Percentiles rank a stretch among this genome's conserved stretches.
These are phyloP conservation scores for Clepsis dumicolana DNA, from an alignment of 2,888 invertebrate genomes.

Conservation along the genomic window DNA sequence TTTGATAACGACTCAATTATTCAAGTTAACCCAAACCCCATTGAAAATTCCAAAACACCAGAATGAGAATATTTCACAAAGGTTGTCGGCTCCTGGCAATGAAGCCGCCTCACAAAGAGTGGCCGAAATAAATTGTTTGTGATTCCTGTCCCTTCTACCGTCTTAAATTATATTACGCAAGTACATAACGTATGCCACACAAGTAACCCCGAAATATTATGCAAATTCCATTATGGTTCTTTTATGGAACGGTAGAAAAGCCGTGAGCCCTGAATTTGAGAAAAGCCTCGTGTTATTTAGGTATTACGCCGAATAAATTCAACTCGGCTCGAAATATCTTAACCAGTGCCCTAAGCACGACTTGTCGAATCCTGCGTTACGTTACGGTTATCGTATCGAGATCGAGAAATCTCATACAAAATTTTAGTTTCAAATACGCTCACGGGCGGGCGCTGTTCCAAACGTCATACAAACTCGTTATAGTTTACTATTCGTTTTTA, in stretches of 20 bases:
- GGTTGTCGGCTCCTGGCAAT: constrained; percentile 22
- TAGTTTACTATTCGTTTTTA: too few species aligned
- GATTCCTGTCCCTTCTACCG: constrained; percentile 31
- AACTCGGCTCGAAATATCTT: neutral
- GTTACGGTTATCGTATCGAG: too few species aligned
- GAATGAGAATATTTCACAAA: constrained; percentile 35
- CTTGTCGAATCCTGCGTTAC: too few species aligned
- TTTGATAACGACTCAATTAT: constrained; percentile 26
- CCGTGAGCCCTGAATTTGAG: constrained; percentile 13
- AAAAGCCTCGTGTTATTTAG: neutral
- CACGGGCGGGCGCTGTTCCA: too few species aligned
- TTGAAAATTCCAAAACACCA: constrained; percentile 32
- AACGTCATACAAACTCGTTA: too few species aligned
- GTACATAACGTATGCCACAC: constrained; percentile 17
- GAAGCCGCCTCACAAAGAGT: constrained; percentile 33
- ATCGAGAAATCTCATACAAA: too few species aligned
- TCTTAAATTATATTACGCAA: constrained; percentile 30
- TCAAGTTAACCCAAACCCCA: constrained; percentile 5
- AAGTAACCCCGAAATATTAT: constrained; percentile 24
- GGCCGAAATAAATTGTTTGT: constrained; percentile 38
- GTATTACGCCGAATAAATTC: constrained; percentile 11
- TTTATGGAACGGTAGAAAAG: constrained; percentile 13
- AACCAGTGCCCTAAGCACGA: too few species aligned
- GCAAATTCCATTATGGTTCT: constrained; percentile 32
- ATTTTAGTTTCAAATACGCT: too few species aligned